phyloP scores from a whole-genome alignment of 2,797 vertebrate species.

The Paguma larvata region DNA sequence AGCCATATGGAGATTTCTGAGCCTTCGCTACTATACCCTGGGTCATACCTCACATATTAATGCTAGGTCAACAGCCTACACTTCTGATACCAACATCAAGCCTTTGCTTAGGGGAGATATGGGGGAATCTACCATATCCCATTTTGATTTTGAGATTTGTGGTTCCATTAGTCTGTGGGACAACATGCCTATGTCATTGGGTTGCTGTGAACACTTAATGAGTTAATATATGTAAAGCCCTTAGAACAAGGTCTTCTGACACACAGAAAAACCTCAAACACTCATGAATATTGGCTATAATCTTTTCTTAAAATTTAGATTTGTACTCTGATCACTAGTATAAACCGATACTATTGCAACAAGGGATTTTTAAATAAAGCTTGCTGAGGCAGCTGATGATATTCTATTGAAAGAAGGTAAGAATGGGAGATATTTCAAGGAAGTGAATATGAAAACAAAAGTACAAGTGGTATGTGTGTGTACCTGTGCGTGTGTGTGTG shows the following conservation, averaged over 20 bases:
- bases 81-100: neutral
- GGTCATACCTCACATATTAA: neutral
- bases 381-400: neutral
- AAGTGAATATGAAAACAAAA: neutral
- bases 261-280: neutral
- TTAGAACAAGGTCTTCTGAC: neutral
- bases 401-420: neutral
- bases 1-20: neutral
- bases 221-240: neutral
- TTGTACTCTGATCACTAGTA: neutral
- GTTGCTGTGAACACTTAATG: neutral
- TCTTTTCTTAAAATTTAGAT: neutral
- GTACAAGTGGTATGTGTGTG: neutral
- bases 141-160: neutral
- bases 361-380: neutral
- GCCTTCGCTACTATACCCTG: neutral
- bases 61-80: neutral
- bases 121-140: neutral
- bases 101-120: neutral
- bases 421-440: neutral
- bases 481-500: too few relatives aligned
- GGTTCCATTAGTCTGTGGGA: neutral
- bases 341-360: neutral
- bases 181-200: neutral
- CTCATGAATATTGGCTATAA: neutral